Percentiles rank a stretch among this genome's conserved stretches.
phyloP scores from a whole-genome alignment of 2,888 invertebrate species.

The Phasia obesa region DNA sequence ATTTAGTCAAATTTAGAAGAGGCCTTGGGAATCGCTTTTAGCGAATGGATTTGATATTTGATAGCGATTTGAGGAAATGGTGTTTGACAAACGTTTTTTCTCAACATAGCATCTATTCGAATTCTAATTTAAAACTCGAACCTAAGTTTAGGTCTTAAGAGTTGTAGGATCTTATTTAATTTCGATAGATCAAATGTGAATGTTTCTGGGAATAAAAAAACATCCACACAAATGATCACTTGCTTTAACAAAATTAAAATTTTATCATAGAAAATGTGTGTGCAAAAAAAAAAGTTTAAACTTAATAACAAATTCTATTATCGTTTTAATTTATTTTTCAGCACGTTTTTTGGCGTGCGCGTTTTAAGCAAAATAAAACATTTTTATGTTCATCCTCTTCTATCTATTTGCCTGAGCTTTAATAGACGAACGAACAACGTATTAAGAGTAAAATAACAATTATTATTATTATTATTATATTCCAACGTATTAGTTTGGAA shows the following conservation, averaged over 20 bases:
- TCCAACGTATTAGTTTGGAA: constrained; percentile 26
- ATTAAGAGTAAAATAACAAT: constrained; percentile 17
- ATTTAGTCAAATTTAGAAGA: no score
- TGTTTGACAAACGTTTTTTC: neutral
- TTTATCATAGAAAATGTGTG: constrained; percentile 34
- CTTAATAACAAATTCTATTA: constrained; percentile 58
- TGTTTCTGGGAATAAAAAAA: neutral
- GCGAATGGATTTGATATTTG: no score
- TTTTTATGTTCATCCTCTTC: constrained; percentile 16
- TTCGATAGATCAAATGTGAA: no score
- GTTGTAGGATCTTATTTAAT: no score
- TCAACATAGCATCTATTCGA: neutral
- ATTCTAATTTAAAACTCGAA: neutral
- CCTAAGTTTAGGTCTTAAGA: no score
- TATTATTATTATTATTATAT: constrained; percentile 3
- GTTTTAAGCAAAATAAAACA: constrained; percentile 23
- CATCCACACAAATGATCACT: neutral
- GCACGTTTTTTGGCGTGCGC: constrained; percentile 58
- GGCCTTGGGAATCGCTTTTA: no score
- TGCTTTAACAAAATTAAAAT: constrained; percentile 10
- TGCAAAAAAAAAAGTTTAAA: constrained; percentile 28
- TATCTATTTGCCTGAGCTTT: constrained; percentile 9
- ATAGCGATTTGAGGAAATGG: neutral
- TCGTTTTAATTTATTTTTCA: constrained; percentile 59
- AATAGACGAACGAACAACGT: constrained; percentile 18